phyloP scores from a whole-genome alignment of 2,888 invertebrate species.

The Ctena decussata region DNA sequence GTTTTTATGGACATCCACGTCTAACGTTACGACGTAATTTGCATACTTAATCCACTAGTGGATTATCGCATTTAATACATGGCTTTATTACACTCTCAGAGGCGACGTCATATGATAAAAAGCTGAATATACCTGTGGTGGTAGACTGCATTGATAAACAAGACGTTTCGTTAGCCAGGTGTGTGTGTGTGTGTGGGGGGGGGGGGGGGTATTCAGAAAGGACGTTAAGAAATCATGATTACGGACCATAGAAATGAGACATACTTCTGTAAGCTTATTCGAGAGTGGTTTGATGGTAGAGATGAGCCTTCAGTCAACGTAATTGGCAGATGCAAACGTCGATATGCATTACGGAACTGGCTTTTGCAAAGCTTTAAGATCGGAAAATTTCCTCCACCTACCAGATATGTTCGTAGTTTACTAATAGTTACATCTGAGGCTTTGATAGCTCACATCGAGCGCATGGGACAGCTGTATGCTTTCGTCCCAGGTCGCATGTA shows the following conservation, averaged over 20 bases:
- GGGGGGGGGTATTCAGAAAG: slow-evolving; percentile 27
- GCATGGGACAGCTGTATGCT: slow-evolving; percentile 12
- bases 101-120: slow-evolving; percentile 27
- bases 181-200: no score
- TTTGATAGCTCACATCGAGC: slow-evolving; percentile 17
- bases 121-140: slow-evolving; percentile 31
- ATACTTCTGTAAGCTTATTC: slow-evolving; percentile 34
- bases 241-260: slow-evolving; percentile 3
- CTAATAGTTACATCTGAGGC: slow-evolving; percentile 25
- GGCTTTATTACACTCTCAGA: no score
- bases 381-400: slow-evolving; percentile 15
- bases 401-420: slow-evolving; percentile 25
- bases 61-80: no score
- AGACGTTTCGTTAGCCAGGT: slow-evolving; percentile 37
- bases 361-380: slow-evolving; percentile 6
- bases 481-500: slow-evolving; percentile 1
- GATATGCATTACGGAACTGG: slow-evolving; percentile 28
- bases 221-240: slow-evolving; percentile 30
- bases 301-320: slow-evolving; percentile 37
- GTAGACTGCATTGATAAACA: slow-evolving; percentile 56
- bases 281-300: slow-evolving; percentile 43
- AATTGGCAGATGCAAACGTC: not conserved
- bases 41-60: no score
- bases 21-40: no score
- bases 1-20: no score